These are phyloP conservation scores for Eidolon dupreanum DNA, from an alignment of 2,797 vertebrate genomes.

Conservation along the genomic window DNA sequence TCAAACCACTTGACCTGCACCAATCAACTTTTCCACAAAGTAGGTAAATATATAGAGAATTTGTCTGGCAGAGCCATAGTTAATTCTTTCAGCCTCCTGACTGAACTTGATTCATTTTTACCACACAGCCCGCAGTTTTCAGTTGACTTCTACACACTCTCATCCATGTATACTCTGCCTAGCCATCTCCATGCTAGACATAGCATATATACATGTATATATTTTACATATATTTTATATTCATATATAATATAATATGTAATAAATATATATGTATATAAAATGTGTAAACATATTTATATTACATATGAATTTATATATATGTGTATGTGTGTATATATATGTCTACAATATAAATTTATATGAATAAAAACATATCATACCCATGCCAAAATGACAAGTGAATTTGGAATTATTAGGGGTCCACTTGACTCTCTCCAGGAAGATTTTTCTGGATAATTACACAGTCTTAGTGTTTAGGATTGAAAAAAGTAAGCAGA, in stretches of 20 bases:
- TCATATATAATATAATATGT: no score
- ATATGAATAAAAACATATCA: background rate
- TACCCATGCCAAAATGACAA: background rate
- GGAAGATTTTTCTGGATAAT: constrained; percentile 33
- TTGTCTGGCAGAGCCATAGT: background rate
- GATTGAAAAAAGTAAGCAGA: background rate
- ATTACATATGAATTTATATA: no score
- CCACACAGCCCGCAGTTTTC: background rate
- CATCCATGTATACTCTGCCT: background rate
- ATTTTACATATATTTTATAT: no score
- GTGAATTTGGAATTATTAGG: background rate
- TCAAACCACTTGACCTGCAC: background rate
- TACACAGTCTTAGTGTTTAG: background rate
- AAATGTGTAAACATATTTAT: no score
- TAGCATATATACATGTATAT: no score
- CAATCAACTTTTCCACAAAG: background rate
- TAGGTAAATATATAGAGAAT: background rate
- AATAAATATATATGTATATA: no score
- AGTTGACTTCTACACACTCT: background rate
- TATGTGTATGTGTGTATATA: no score
- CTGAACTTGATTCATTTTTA: background rate
- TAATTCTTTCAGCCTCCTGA: background rate
- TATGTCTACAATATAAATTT: background rate
- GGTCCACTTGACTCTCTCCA: background rate
- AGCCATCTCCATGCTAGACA: background rate